Percentiles rank a stretch among this genome's conserved stretches.
Evolutionary conservation across 2,113 vertebrate genomes (phyloP).

Genomic region (Hydropotes inermis): DNA sequence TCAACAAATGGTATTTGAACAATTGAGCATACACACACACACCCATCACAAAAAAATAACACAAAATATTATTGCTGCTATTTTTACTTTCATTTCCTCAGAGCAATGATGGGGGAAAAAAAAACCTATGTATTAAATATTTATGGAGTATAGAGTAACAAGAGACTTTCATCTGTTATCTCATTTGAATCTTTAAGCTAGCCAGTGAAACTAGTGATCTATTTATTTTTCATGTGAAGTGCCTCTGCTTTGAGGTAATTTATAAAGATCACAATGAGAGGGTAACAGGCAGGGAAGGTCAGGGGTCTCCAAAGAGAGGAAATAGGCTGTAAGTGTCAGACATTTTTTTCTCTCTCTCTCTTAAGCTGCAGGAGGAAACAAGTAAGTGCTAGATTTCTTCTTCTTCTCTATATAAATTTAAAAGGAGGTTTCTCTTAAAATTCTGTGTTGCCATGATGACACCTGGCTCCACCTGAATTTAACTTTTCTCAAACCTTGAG

Average conservation of each 20-base stretch:
- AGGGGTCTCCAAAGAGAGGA: no score
- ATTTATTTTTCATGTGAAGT: background rate
- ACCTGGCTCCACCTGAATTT: no score
- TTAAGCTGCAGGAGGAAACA: no score
- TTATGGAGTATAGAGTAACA: background rate
- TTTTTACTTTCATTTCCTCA: background rate
- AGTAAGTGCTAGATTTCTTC: no score
- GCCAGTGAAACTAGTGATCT: background rate
- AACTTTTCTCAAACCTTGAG: no score
- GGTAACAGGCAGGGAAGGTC: no score
- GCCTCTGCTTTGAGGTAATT: background rate
- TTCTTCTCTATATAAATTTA: no score
- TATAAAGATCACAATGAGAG: background rate
- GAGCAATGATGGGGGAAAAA: background rate
- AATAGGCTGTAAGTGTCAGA: no score
- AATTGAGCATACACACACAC: background rate
- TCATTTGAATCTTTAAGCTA: background rate
- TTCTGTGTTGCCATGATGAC: no score
- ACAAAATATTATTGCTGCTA: background rate
- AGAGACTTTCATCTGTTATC: background rate
- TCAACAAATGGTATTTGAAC: background rate
- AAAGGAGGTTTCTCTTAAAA: no score
- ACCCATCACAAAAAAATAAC: background rate
- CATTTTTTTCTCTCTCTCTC: no score
- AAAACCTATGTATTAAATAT: background rate